Conservation (phyloP, 2,113 vertebrate genomes). For the Chionis minor region DNA sequence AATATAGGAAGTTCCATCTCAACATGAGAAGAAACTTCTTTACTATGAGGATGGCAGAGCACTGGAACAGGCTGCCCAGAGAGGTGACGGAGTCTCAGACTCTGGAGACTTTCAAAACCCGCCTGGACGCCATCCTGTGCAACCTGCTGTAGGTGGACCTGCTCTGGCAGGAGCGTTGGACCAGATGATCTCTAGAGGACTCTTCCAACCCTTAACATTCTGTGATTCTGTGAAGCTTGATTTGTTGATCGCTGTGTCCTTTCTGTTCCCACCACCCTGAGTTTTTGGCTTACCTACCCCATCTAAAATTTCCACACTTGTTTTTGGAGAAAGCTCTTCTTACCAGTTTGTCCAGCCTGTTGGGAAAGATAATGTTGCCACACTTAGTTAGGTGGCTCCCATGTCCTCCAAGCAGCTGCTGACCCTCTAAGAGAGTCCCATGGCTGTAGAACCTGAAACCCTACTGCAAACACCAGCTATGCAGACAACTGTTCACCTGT, state of each 20-base stretch:
- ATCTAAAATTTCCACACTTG: not conserved
- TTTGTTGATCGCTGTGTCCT: not conserved
- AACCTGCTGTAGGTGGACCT: too few relatives aligned
- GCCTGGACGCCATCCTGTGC: too few relatives aligned
- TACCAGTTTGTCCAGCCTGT: not conserved
- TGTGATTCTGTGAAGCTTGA: not conserved
- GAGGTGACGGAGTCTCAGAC: too few relatives aligned
- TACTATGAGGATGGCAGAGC: too few relatives aligned
- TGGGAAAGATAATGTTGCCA: not conserved
- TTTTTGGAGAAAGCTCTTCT: not conserved
- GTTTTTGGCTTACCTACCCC: not conserved
- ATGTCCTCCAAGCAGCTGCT: not conserved
- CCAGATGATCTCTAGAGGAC: too few relatives aligned
- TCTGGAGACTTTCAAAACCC: too few relatives aligned
- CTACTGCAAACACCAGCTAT: not conserved
- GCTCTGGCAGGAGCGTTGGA: too few relatives aligned
- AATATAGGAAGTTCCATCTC: too few relatives aligned
- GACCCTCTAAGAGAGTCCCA: not conserved
- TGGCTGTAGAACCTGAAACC: not conserved
- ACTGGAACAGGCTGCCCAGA: too few relatives aligned
- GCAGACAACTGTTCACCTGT: not conserved
- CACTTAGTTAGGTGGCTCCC: not conserved
- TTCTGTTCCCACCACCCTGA: not conserved
- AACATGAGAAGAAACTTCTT: too few relatives aligned
- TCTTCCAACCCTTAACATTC: too few relatives aligned